Evolutionary conservation across 2,888 invertebrate species (phyloP).

Genomic region (Drosophila mercatorum): DNA sequence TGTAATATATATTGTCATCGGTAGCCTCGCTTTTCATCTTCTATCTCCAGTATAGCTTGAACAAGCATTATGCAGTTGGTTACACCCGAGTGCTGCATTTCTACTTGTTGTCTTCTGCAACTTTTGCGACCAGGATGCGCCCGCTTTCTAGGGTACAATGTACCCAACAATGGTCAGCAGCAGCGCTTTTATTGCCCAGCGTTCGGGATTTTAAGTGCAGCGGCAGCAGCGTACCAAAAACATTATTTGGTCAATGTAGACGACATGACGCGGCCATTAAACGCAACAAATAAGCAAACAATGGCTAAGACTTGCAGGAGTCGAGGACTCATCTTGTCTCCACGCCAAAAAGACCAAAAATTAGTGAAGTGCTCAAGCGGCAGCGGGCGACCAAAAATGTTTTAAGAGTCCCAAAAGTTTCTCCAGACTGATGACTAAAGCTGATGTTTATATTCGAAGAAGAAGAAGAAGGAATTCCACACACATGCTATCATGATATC

Average conservation of each 20-base stretch:
- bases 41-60: neutral
- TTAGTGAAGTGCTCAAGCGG: conserved; percentile 43
- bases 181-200: conserved; percentile 80
- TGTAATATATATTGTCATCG: no score
- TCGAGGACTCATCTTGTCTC: neutral
- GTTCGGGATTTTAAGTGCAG: conserved; percentile 81
- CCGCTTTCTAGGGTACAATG: conserved; percentile 70
- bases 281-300: conserved; percentile 79
- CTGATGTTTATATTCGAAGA: neutral
- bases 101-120: conserved; percentile 4
- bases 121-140: conserved; percentile 48
- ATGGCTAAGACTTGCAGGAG: conserved; percentile 43
- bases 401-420: conserved; percentile 4
- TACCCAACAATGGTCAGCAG: conserved; percentile 78
- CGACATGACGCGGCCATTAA: conserved; percentile 79
- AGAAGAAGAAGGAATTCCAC: neutral
- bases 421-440: neutral
- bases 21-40: no score
- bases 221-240: conserved; percentile 52
- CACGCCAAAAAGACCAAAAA: conserved; percentile 45
- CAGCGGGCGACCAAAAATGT: conserved; percentile 1
- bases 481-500: neutral
- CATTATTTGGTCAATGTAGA: conserved; percentile 80
- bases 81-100: neutral
- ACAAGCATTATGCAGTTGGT: neutral